These are phyloP conservation scores for Prolemur simus DNA, from an alignment of 2,113 vertebrate species.

Conservation along the genomic window DNA sequence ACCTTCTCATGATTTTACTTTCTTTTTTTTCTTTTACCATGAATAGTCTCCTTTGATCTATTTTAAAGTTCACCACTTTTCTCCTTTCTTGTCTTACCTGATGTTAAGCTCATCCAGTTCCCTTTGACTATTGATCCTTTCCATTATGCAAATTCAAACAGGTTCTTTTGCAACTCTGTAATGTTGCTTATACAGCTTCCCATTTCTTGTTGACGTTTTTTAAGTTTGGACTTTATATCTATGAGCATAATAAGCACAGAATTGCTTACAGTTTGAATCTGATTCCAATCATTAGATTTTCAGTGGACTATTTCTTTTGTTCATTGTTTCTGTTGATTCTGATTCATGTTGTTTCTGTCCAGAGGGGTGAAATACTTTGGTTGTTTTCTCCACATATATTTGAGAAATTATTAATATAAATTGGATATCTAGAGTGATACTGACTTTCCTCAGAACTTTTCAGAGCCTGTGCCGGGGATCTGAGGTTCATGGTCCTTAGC, in stretches of 20 bases:
- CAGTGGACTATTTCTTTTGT: not conserved
- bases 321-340: not conserved
- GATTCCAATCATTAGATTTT: not conserved
- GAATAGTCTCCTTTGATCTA: not conserved
- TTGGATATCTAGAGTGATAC: not conserved
- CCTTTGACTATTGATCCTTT: not conserved
- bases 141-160: not conserved
- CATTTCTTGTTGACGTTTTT: not conserved
- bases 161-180: not conserved
- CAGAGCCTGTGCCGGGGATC: not conserved
- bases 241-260: not conserved
- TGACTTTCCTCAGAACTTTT: not conserved
- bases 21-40: not conserved
- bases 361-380: not conserved
- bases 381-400: not conserved
- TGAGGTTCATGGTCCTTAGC: not conserved
- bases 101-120: not conserved
- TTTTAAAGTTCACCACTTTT: not conserved
- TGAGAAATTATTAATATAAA: not conserved
- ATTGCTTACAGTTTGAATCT: not conserved
- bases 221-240: not conserved
- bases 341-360: not conserved
- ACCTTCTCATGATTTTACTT: not conserved
- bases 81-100: not conserved
- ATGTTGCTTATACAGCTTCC: not conserved